Evolutionary conservation across 1,140 invertebrate species (phyloP).

Genomic region (Cyclina sinensis): DNA sequence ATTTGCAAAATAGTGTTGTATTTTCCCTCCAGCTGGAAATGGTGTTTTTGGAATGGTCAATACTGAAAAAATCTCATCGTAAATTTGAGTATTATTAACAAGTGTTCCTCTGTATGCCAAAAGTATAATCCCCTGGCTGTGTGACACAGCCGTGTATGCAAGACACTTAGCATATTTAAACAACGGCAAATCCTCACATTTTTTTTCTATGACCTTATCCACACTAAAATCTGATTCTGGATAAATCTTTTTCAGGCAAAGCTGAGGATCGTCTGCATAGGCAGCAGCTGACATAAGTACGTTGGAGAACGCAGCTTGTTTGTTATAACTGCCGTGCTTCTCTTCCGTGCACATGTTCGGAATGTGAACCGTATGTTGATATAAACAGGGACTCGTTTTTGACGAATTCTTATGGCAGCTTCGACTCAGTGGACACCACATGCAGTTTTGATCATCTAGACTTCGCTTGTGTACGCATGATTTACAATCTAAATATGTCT

Average conservation of each 20-base stretch:
- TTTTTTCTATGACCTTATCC: neutral
- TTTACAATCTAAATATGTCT: neutral
- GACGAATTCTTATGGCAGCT: neutral
- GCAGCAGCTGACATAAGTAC: constrained; percentile 36
- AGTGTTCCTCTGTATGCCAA: neutral
- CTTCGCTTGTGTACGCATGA: neutral
- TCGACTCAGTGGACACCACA: constrained; percentile 1
- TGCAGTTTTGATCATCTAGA: neutral
- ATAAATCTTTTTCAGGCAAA: neutral
- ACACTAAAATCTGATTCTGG: neutral
- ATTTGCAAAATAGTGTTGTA: constrained; percentile 19
- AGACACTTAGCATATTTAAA: constrained; percentile 18
- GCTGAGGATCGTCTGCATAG: neutral
- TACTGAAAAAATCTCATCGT: neutral
- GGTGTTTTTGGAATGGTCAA: neutral
- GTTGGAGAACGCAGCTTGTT: neutral
- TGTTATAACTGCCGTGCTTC: neutral
- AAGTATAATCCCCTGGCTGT: neutral
- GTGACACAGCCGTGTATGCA: constrained; percentile 11
- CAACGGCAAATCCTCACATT: neutral
- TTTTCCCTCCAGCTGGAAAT: constrained; percentile 4
- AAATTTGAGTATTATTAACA: neutral
- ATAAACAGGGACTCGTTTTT: neutral
- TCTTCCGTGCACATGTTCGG: neutral
- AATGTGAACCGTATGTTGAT: neutral